phyloP scores from a whole-genome alignment of 2,888 invertebrate species.

The Gymnosoma rotundatum region DNA sequence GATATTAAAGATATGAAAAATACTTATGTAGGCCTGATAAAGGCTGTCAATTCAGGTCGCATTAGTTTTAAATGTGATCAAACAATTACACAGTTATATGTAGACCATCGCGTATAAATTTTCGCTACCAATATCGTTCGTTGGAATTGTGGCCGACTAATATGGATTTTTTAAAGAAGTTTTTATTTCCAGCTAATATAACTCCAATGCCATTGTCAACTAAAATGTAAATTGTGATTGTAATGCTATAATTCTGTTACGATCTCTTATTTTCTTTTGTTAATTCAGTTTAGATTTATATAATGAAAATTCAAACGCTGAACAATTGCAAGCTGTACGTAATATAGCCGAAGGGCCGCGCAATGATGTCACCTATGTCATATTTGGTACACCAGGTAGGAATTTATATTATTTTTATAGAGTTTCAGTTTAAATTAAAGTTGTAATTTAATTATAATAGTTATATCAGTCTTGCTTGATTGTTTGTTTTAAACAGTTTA shows the following conservation, averaged over 20 bases:
- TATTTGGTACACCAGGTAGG: slow-evolving; percentile 94
- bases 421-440: no score
- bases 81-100: slow-evolving; percentile 73
- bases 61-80: slow-evolving; percentile 75
- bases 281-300: slow-evolving; percentile 72
- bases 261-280: background rate
- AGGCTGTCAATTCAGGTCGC: no score
- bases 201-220: slow-evolving; percentile 2
- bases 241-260: no score
- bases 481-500: no score
- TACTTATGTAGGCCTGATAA: no score
- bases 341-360: slow-evolving; percentile 86
- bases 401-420: background rate
- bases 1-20: slow-evolving; percentile 25
- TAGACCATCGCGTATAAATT: slow-evolving; percentile 75
- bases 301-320: slow-evolving; percentile 81
- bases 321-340: slow-evolving; percentile 86
- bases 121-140: slow-evolving; percentile 79
- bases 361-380: slow-evolving; percentile 88
- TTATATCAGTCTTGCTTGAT: no score
- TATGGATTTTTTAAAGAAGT: slow-evolving; percentile 38
- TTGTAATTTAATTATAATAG: no score
- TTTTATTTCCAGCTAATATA: slow-evolving; percentile 45
- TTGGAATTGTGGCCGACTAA: slow-evolving; percentile 71
- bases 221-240: slow-evolving; percentile 7